These are phyloP conservation scores for Teleogryllus oceanicus DNA, from an alignment of 2,888 invertebrate species.

Conservation along the genomic window DNA sequence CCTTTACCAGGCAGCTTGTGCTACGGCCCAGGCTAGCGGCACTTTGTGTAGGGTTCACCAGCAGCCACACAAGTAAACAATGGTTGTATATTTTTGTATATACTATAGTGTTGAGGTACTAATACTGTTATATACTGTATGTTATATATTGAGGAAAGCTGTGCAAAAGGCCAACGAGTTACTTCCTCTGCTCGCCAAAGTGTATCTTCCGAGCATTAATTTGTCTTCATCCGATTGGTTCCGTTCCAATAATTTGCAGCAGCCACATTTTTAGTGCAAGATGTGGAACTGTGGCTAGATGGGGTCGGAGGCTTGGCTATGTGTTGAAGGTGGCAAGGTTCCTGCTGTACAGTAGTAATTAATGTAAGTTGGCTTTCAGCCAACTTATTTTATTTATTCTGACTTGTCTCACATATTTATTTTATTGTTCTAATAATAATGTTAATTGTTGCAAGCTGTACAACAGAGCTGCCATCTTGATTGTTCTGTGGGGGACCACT, in stretches of 20 bases:
- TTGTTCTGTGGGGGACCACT: not conserved
- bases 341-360: not conserved
- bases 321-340: not conserved
- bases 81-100: constrained; percentile 38
- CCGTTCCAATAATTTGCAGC: not conserved
- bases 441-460: not conserved
- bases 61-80: constrained; percentile 23
- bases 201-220: constrained; percentile 18
- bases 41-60: not conserved
- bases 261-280: not conserved
- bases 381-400: not conserved
- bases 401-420: not conserved
- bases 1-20: constrained; percentile 2
- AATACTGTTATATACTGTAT: constrained; percentile 25
- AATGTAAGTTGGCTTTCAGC: not conserved
- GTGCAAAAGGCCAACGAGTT: constrained; percentile 28
- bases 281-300: not conserved
- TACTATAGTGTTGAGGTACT: constrained; percentile 33
- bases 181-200: constrained; percentile 5
- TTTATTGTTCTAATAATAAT: not conserved
- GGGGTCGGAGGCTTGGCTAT: constrained; percentile 18
- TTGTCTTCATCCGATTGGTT: constrained; percentile 18
- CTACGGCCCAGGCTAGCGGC: not conserved
- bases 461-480: not conserved
- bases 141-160: constrained; percentile 5